Evolutionary conservation across 2,797 vertebrate genomes (phyloP), one percentile per base, ranked within the genome.

Genomic region (Pangasius macronema): DNA sequence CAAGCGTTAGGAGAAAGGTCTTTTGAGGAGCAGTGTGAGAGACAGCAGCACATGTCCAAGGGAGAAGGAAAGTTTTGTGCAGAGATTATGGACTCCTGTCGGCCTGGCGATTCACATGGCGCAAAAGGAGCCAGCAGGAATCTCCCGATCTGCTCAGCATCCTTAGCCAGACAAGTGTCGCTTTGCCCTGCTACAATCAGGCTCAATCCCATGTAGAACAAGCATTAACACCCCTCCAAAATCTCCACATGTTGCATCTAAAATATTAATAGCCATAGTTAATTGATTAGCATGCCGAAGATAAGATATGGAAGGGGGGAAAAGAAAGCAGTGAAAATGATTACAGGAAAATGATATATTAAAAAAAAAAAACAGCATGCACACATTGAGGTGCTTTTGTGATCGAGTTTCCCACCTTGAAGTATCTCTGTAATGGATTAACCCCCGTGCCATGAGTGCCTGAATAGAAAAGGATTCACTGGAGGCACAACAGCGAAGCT

Each of bases 51-150:
- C 91, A 91, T 91, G 92, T 93, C 93, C 91, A 92, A 88, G 90
- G 90, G 92, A 91, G 75, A 88, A 83, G 33, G 93, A 94, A 94
- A 93, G 91, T 94, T 95, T 90, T 91, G 88, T 91, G 68, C 73
- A 72, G 85, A 94, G 95, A 96, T 96, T 96, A 96, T 91, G 92
- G 95, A 95, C 95, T 96, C 95, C 95, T 94, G 94, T 94, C 93
- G 95, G 93, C 92, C 91, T 88, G 4, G 91, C 91, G 85, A 96
- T 96, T 96, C 95, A 95, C 92, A 63, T 65, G 84, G 93, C 90
- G 94, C 94, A 95, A 95, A 96, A 95, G 93, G 93, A 95, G 95
- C 95, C 95, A 95, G 95, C 95, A 93, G 95, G 95, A 95, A 89
- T 88, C 93, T 92, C 90, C 92, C 93, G 90, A 96, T 94, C 93